Evolutionary conservation across 2,113 vertebrate genomes (phyloP).

Genomic region (Petromus typicus): DNA sequence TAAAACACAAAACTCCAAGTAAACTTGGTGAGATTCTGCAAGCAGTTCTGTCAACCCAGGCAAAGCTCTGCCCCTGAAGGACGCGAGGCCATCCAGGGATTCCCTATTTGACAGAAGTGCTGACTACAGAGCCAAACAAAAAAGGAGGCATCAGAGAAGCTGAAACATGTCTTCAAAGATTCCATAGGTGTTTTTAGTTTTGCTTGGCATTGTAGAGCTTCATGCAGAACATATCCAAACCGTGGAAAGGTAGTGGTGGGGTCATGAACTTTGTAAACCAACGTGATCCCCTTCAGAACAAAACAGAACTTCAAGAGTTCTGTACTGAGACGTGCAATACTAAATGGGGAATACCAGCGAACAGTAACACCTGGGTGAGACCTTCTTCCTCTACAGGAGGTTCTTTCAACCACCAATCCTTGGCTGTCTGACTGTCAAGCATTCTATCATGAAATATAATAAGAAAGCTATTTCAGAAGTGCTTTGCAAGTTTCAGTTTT

Average conservation of each 20-base stretch:
- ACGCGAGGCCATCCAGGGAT: not conserved
- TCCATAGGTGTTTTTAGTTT: conserved; percentile 43
- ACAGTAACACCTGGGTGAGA: not conserved
- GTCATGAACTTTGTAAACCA: conserved; percentile 58
- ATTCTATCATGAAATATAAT: not conserved
- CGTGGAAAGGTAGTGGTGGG: conserved; percentile 26
- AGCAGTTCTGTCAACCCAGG: not conserved
- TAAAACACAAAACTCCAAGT: conserved; percentile 40
- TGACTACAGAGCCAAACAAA: conserved; percentile 67
- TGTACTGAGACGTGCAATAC: not conserved
- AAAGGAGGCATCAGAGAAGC: not conserved
- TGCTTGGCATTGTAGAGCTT: conserved; percentile 52
- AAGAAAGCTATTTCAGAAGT: conserved; percentile 28
- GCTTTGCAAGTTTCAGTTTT: conserved; percentile 34
- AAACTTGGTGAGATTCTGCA: conserved; percentile 6
- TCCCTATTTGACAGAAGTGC: conserved; percentile 47
- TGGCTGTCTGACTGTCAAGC: conserved; percentile 11
- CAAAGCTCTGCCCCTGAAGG: conserved; percentile 14
- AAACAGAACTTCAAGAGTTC: conserved; percentile 42
- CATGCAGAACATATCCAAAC: conserved; percentile 45
- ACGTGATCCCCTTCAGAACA: conserved; percentile 28
- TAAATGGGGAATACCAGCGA: conserved; percentile 34
- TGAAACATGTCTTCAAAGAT: conserved; percentile 71
- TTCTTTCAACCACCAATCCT: not conserved
- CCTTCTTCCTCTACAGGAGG: not conserved